These are phyloP conservation scores for Panagrolaimus sp. DNA, from an alignment of 1,140 invertebrate genomes.

Conservation along the genomic window DNA sequence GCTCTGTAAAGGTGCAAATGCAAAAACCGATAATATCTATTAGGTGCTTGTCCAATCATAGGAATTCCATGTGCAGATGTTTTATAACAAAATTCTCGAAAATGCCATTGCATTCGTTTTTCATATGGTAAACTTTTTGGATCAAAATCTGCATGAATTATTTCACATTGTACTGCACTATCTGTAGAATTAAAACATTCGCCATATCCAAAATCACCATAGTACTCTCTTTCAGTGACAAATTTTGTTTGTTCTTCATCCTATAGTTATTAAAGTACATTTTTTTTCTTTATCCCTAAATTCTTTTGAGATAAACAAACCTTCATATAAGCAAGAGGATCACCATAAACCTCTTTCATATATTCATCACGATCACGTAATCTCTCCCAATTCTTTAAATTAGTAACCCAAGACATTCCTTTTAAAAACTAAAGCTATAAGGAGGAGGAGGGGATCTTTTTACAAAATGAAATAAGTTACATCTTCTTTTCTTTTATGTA, in stretches of 20 bases:
- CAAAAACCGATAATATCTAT: conserved; percentile 39
- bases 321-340: conserved; percentile 14
- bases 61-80: conserved; percentile 52
- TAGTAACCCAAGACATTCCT: conserved; percentile 9
- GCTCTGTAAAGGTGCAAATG: too few relatives aligned
- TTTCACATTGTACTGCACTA: conserved; percentile 19
- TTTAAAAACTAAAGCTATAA: too few relatives aligned
- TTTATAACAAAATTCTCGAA: conserved; percentile 50
- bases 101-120: conserved; percentile 40
- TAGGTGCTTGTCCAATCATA: conserved; percentile 52
- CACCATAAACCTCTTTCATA: conserved; percentile 19
- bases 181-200: conserved; percentile 9
- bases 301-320: background rate
- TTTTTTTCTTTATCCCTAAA: background rate
- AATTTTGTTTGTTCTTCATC: conserved; percentile 17
- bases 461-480: too few relatives aligned
- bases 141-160: conserved; percentile 25
- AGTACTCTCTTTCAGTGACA: conserved; percentile 25
- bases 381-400: conserved; percentile 13
- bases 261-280: background rate
- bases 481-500: too few relatives aligned
- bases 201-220: conserved; percentile 16
- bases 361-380: conserved; percentile 17
- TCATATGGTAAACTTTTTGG: conserved; percentile 22
- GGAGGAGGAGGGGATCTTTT: too few relatives aligned